Percentiles rank a stretch among this genome's conserved stretches.
Evolutionary conservation across 2,113 vertebrate genomes (phyloP).

Genomic region (Triplophysa rosa): DNA sequence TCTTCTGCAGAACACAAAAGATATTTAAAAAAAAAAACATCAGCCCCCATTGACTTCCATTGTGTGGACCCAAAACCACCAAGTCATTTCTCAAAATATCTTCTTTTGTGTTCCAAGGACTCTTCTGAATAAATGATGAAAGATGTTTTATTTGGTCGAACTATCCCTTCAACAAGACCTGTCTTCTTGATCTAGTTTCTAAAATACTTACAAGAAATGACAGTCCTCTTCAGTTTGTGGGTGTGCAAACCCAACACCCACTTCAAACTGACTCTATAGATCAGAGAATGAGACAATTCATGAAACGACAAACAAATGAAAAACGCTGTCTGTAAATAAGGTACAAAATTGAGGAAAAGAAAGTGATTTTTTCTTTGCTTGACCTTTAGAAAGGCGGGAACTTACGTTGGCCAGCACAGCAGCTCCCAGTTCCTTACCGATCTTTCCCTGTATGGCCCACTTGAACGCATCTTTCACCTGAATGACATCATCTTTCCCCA

Average conservation of each 20-base stretch:
- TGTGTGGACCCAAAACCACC: too few species aligned
- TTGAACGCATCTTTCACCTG: conserved; percentile 97
- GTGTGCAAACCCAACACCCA: conserved; percentile 88
- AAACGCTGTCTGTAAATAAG: background rate
- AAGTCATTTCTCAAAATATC: too few species aligned
- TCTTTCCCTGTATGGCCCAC: conserved; percentile 87
- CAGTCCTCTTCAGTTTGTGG: conserved; percentile 89
- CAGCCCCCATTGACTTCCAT: too few species aligned
- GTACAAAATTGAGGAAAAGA: too few species aligned
- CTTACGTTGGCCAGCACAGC: conserved; percentile 85
- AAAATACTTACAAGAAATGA: conserved; percentile 89
- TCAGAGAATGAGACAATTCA: conserved; percentile 52
- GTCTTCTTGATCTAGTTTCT: background rate
- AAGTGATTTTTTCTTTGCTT: too few species aligned
- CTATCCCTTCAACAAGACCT: too few species aligned
- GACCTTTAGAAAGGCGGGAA: background rate
- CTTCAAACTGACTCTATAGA: conserved; percentile 87
- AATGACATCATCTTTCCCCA: conserved; percentile 84
- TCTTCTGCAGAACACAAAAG: too few species aligned
- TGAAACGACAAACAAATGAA: background rate
- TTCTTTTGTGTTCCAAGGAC: too few species aligned
- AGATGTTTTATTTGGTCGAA: too few species aligned
- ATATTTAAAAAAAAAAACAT: too few species aligned
- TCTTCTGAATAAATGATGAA: too few species aligned
- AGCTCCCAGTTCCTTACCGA: conserved; percentile 84